Percentiles rank a stretch among this genome's conserved stretches.
Conservation (phyloP, 2,113 vertebrate genomes). For the Craseonycteris thonglongyai region DNA sequence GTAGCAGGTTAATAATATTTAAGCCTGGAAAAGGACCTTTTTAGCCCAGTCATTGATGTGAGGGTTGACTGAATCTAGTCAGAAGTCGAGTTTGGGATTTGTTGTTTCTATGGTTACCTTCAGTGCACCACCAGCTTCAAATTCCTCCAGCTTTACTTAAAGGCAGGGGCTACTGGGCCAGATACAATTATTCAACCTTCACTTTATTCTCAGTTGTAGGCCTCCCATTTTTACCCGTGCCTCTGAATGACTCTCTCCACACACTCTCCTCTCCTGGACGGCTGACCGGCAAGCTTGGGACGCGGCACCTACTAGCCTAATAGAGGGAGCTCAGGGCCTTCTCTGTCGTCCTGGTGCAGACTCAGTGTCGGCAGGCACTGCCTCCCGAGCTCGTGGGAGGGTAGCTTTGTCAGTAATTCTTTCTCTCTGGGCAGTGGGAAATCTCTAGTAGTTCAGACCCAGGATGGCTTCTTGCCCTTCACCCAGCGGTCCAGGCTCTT, state of each 20-base stretch:
- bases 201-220: background rate
- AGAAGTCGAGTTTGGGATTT: background rate
- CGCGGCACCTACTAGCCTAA: fast-evolving
- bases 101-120: background rate
- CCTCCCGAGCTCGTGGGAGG: background rate
- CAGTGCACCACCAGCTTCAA: background rate
- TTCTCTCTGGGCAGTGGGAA: background rate
- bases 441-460: background rate
- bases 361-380: background rate
- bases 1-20: background rate
- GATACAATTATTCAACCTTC: fast-evolving
- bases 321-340: fast-evolving
- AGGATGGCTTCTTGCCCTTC: too few species aligned
- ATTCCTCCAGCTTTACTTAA: too few species aligned
- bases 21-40: background rate
- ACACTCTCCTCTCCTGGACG: fast-evolving
- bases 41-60: background rate
- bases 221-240: fast-evolving
- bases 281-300: fast-evolving
- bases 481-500: fast-evolving
- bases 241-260: background rate
- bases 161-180: background rate
- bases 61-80: too few species aligned
- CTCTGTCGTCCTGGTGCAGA: background rate
- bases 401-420: background rate